Evolutionary conservation across 2,113 vertebrate species (phyloP), one percentile per base, ranked within the genome.

Genomic region (Coturnix japonica): DNA sequence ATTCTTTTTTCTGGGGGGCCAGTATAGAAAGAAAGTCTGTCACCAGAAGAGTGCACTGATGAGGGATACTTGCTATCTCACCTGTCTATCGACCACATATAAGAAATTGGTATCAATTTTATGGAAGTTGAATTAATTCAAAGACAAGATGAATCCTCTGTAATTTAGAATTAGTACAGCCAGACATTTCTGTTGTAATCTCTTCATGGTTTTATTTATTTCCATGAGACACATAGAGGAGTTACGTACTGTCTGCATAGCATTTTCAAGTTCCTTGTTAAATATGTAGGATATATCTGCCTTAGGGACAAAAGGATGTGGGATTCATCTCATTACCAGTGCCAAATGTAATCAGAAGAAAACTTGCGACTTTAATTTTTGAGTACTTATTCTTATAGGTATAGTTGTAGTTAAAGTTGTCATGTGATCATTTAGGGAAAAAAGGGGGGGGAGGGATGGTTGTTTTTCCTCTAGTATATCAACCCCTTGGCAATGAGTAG

Each of bases 301-400:
- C 90, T 88, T 88, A 69, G 41, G 94, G 80, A 31, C 79, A 86
- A 44, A 69, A 63, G 90, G 86, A 93, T 14, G 15, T 69, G 86
- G 88, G 49, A 75, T 86, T 93, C 83, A 61, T 93, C 86, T 95
- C 94, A 83, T 95, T 95, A 93, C 70, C 73, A 33, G 75, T 93
- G 92, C 93, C 89, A 91, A 81, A 84, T 81, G 77, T 81, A 95
- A 90, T 95, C 92, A 90, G 80, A 49, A 90, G 93, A 89, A 83
- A 95, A 95, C 88, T 95, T 95, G 80, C 90, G 65, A 70, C 92
- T 95, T 95, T 95, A 93, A 95, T 94, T 95, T 95, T 77, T 94
- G 59, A 90, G 88, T 92, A 84, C 85, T 91, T 84, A 80, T 51
- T 64, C 63, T 66, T 71, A 37, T 13, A 90, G 87, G 73, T 96